A percentile compares a stretch with the other conserved stretches of the same genome.
These are phyloP conservation scores for Leucophenga varia DNA, from an alignment of 1,140 invertebrate genomes.

Conservation along the genomic window DNA sequence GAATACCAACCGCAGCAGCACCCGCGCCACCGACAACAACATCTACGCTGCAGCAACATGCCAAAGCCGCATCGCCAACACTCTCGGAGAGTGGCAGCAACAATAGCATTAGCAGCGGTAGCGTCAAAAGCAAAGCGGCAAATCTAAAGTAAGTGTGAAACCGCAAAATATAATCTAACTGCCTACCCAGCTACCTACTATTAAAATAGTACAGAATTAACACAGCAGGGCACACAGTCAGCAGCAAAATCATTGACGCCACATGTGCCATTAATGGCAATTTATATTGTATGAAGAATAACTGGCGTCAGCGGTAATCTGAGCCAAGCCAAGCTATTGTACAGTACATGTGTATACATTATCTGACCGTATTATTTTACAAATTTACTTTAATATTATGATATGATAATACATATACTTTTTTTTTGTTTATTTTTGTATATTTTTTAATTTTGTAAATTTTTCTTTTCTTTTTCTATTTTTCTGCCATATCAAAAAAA, in stretches of 20 bases:
- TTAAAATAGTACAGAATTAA: too few species aligned
- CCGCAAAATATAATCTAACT: too few species aligned
- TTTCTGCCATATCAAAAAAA: slow-evolving; percentile 18
- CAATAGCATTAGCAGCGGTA: slow-evolving; percentile 29
- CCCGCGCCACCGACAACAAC: slow-evolving; percentile 7
- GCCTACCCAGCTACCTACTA: too few species aligned
- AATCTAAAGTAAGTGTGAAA: slow-evolving; percentile 44
- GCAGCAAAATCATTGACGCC: too few species aligned
- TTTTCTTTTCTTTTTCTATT: slow-evolving; percentile 37
- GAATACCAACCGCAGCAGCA: slow-evolving; percentile 30
- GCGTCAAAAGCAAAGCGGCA: slow-evolving; percentile 49
- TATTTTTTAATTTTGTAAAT: slow-evolving; percentile 18
- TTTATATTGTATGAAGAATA: too few species aligned
- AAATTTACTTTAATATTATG: too few species aligned
- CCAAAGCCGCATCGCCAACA: slow-evolving; percentile 45
- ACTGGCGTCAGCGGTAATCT: too few species aligned
- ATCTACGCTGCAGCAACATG: slow-evolving; percentile 13
- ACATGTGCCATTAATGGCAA: too few species aligned
- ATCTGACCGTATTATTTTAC: too few species aligned
- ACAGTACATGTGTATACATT: too few species aligned
- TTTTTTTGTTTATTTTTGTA: slow-evolving; percentile 11
- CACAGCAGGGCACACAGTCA: too few species aligned
- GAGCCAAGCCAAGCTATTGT: neutral
- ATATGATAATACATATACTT: too few species aligned
- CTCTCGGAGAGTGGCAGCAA: slow-evolving; percentile 45